Evolutionary conservation across 2,113 vertebrate genomes (phyloP).

Genomic region (Cyprinodon variegatus): DNA sequence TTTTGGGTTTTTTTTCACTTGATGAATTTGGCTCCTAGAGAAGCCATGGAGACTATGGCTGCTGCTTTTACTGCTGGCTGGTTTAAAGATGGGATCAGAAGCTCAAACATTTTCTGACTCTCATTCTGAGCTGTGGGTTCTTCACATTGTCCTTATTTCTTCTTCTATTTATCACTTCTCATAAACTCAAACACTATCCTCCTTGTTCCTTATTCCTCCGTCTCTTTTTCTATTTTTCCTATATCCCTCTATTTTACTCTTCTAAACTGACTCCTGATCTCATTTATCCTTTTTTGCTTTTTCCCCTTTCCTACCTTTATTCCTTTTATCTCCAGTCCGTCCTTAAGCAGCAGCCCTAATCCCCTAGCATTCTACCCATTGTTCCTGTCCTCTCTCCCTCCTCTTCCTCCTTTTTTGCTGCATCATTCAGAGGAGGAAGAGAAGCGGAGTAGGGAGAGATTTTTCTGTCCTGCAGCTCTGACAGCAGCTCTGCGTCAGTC

Average conservation of each 20-base stretch:
- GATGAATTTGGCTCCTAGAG: not conserved
- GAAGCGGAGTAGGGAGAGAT: constrained; percentile 33
- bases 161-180: not conserved
- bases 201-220: not conserved
- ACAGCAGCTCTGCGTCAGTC: constrained; percentile 18
- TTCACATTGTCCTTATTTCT: not conserved
- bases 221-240: not conserved
- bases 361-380: not conserved
- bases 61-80: not conserved
- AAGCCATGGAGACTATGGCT: not conserved
- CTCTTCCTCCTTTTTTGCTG: constrained; percentile 2
- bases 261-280: not conserved
- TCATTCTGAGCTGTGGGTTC: not conserved
- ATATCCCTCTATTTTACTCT: not conserved
- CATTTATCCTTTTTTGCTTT: not conserved
- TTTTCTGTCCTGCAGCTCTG: constrained; percentile 32
- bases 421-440: constrained; percentile 22
- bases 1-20: not conserved
- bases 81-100: not conserved
- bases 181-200: not conserved
- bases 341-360: not conserved
- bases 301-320: not conserved
- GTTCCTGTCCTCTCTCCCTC: not conserved
- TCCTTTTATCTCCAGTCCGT: not conserved
- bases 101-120: not conserved